phyloP scores from a whole-genome alignment of 1,140 invertebrate species.

The Ceratina calcarata region DNA sequence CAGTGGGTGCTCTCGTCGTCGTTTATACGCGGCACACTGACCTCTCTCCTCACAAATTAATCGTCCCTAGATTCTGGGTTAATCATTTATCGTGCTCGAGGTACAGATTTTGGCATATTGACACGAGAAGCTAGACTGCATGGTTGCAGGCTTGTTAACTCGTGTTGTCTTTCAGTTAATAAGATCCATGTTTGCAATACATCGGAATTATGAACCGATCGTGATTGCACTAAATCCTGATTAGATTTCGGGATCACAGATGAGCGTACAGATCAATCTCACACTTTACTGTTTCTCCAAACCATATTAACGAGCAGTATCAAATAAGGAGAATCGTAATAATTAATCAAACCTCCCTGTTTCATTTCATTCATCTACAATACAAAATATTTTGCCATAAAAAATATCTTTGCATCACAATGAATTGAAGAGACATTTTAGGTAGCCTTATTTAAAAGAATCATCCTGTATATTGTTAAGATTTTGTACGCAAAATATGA shows the following conservation, averaged over 20 bases:
- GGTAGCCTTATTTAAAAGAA: no score
- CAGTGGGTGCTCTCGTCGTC: not conserved
- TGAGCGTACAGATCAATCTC: no score
- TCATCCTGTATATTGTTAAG: no score
- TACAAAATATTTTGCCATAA: no score
- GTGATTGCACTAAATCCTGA: not conserved
- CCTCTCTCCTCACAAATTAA: slow-evolving; percentile 1
- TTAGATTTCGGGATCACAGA: not conserved
- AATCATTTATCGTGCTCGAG: not conserved
- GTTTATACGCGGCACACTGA: slow-evolving; percentile 11
- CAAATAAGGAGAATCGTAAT: no score
- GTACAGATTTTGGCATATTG: not conserved
- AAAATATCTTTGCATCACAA: no score
- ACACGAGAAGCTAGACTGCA: not conserved
- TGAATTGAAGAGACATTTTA: no score
- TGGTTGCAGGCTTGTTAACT: not conserved
- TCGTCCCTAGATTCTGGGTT: not conserved
- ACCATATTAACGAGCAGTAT: no score
- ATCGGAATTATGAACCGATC: slow-evolving; percentile 1
- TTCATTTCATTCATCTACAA: no score
- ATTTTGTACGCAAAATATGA: no score
- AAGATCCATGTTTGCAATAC: slow-evolving; percentile 18
- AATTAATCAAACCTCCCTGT: no score
- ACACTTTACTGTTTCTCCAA: no score
- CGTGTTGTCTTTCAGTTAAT: slow-evolving; percentile 31